Conservation (phyloP, 2,113 vertebrate species). For the Sebastes fasciatus region DNA sequence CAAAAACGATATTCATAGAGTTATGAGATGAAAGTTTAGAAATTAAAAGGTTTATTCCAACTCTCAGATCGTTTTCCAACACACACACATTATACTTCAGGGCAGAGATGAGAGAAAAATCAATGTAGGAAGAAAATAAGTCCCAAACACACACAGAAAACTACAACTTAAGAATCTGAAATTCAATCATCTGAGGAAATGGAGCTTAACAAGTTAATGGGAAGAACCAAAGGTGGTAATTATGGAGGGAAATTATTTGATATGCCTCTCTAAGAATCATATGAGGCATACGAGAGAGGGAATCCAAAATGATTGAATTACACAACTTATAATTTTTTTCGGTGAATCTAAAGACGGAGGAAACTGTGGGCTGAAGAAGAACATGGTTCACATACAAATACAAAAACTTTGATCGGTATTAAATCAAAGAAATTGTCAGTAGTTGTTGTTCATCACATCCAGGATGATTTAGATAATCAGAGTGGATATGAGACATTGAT, state of each 20-base stretch:
- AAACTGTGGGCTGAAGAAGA: not conserved
- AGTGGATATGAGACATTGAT: not conserved
- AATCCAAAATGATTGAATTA: slow-evolving; percentile 46
- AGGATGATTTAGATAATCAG: not conserved
- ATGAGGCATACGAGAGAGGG: slow-evolving; percentile 41
- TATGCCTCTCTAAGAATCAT: slow-evolving; percentile 46
- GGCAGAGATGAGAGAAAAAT: slow-evolving; percentile 2
- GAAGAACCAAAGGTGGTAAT: slow-evolving; percentile 61
- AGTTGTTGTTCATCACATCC: not conserved
- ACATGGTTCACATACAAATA: not conserved
- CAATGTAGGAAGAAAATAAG: not conserved
- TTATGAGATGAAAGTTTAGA: not conserved
- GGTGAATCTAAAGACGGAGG: slow-evolving; percentile 7
- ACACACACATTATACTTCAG: not conserved
- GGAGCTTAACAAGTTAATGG: slow-evolving; percentile 54
- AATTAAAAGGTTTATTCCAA: not conserved
- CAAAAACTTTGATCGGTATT: not conserved
- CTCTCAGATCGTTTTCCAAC: not conserved
- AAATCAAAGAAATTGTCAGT: not conserved
- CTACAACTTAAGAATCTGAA: slow-evolving; percentile 34
- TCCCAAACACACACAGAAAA: slow-evolving; percentile 42
- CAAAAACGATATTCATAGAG: not conserved
- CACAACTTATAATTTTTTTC: slow-evolving; percentile 13
- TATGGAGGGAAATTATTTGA: slow-evolving; percentile 59
- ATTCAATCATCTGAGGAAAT: slow-evolving; percentile 70